Base-by-base conservation (phyloP, 1,140 invertebrate genomes). In the Himalopsyche phryganea region DNA sequence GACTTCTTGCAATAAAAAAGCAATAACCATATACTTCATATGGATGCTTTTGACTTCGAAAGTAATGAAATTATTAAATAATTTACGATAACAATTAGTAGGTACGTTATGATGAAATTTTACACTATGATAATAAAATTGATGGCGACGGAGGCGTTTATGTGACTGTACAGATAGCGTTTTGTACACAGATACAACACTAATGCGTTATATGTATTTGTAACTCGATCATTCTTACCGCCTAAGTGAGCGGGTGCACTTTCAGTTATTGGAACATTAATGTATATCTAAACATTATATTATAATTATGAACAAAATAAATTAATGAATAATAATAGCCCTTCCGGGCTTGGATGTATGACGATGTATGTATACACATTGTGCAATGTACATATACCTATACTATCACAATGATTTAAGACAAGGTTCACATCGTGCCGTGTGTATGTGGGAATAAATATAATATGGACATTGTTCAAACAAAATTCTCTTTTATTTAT, bases 401-500 rank as follows among this genome's bases (percentile, higher is more conserved):
- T 73, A 78, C 76, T 75, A 78, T 77, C 61, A 77, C 74, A 77
- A 83, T 82, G 81, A 83, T 81, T 82, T 85, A 86, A 85, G 84
- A 85, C 83, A 85, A 86, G 85, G 85, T 87, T 88, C 85, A 88
- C 85, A 85, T 87, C 84, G 85, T 88, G 85, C 85, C 85, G 85
- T 87, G 85, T 87, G 85, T 87, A 86, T 86, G 85, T 87, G 85
- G 83, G 84, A 86, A 85, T 85, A 86, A 86, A 86, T 86, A 87
- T 85, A 86, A 86, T 86, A 86, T 86, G 85, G 84, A 88, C 85
- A 88, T 86, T 88, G 85, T 88, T 88, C 85, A 88, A 86, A 80
- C 79, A 77, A 76, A 67, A 70, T 70, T 68, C 72, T 72, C 74
- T 77, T 76, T 78, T 64, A 75, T 79, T 77, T 74, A 45, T 51